Percentiles rank a stretch among this genome's conserved stretches.
These are phyloP conservation scores for Seira musarum DNA, from an alignment of 2,888 invertebrate species.

Conservation along the genomic window DNA sequence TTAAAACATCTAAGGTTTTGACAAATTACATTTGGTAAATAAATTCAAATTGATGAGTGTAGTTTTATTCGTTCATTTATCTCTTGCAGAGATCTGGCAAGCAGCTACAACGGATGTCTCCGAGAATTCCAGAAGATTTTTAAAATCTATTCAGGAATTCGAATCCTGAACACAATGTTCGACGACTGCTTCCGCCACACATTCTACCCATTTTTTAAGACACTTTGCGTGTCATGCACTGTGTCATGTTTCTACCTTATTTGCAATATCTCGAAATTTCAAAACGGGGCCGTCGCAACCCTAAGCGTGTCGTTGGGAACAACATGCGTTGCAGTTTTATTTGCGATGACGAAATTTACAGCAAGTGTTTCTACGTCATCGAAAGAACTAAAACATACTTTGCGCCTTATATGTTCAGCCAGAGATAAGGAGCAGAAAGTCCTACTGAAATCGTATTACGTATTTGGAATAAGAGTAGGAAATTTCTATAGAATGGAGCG, in stretches of 20 bases:
- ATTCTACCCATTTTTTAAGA: constrained; percentile 5
- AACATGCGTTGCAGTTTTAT: too few species aligned
- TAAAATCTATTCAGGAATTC: background rate
- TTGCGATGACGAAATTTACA: background rate
- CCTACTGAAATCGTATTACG: background rate
- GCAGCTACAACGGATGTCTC: too few species aligned
- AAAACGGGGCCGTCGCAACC: background rate
- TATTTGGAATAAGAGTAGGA: constrained; percentile 6
- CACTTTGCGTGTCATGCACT: background rate
- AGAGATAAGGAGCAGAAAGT: background rate
- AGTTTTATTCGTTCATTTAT: too few species aligned
- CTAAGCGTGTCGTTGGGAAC: background rate
- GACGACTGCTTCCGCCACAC: background rate
- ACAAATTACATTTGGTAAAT: too few species aligned
- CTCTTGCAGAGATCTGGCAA: too few species aligned
- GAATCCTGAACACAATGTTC: constrained; percentile 1
- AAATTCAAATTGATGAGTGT: too few species aligned
- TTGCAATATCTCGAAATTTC: background rate
- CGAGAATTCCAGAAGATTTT: background rate
- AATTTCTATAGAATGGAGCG: constrained; percentile 7
- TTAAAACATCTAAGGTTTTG: background rate
- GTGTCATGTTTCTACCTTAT: background rate
- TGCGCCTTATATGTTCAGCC: background rate
- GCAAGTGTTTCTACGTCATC: background rate
- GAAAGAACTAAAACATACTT: background rate